phyloP scores from a whole-genome alignment of 2,113 vertebrate genomes.

The Nothobranchius kuhntae region DNA sequence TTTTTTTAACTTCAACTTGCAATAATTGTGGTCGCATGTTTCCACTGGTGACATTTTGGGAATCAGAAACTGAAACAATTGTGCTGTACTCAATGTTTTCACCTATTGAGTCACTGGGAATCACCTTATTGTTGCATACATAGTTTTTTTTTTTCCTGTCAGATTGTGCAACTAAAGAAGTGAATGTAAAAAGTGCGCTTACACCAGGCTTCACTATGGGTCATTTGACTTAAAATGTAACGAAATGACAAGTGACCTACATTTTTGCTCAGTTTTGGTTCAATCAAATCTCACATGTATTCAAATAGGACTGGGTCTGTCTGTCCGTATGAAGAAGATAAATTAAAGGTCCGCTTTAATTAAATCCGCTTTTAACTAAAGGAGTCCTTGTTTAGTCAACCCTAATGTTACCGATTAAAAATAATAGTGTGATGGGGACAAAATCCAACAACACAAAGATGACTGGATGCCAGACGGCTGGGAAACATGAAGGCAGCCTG shows the following conservation, averaged over 20 bases:
- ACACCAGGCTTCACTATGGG: neutral
- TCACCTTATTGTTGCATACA: too few species aligned
- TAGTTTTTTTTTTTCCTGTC: too few species aligned
- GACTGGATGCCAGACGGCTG: neutral
- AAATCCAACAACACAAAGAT: neutral
- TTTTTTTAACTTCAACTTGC: too few species aligned
- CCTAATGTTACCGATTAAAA: neutral
- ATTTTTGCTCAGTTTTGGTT: too few species aligned
- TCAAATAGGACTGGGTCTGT: neutral
- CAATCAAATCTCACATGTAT: neutral
- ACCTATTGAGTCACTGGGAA: too few species aligned
- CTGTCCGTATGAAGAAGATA: neutral
- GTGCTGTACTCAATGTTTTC: too few species aligned
- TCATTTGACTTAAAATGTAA: neutral
- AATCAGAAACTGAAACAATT: too few species aligned
- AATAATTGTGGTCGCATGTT: too few species aligned
- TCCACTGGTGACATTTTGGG: too few species aligned
- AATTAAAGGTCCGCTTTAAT: neutral
- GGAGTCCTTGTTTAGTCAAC: neutral
- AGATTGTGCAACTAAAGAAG: neutral
- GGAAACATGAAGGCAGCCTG: too few species aligned
- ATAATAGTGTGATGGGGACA: neutral
- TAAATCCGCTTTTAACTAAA: neutral
- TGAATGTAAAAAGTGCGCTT: too few species aligned
- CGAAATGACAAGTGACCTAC: neutral